Percentiles rank a stretch among this genome's conserved stretches.
phyloP scores from a whole-genome alignment of 2,797 vertebrate genomes.

The Ctenopoma kingsleyae region DNA sequence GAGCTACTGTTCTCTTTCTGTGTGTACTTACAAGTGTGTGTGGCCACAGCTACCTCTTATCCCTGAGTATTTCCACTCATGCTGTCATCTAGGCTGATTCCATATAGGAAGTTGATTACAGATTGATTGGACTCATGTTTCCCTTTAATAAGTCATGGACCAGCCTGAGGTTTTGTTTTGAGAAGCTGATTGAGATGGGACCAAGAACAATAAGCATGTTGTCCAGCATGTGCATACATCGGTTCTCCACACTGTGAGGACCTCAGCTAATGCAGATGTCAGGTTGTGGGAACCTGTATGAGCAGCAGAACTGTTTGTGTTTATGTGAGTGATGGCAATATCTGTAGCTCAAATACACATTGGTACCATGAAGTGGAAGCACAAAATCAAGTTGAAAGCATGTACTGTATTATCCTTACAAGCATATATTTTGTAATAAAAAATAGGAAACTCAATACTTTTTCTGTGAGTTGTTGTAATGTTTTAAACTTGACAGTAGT shows the following conservation, averaged over 20 bases:
- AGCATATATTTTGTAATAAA: too few species aligned
- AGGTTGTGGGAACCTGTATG: constrained; percentile 25
- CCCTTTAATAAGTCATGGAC: constrained; percentile 54
- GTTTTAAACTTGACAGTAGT: too few species aligned
- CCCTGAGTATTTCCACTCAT: constrained; percentile 73
- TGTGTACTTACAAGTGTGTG: constrained; percentile 58
- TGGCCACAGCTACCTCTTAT: constrained; percentile 63
- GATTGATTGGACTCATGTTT: constrained; percentile 74
- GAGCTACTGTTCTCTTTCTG: constrained; percentile 78
- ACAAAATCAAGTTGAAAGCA: not conserved
- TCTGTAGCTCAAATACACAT: not conserved
- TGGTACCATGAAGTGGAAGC: not conserved
- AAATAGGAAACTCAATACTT: too few species aligned
- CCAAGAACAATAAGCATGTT: constrained; percentile 60
- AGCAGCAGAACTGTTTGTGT: not conserved
- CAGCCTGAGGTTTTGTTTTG: constrained; percentile 60
- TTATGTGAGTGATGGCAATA: constrained; percentile 6
- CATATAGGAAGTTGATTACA: constrained; percentile 80
- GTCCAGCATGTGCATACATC: constrained; percentile 32
- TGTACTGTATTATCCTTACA: not conserved
- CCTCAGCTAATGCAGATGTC: constrained; percentile 1
- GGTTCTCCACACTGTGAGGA: constrained; percentile 10
- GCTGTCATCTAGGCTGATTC: constrained; percentile 71
- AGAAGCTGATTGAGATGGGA: constrained; percentile 47
- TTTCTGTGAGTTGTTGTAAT: too few species aligned